Evolutionary conservation across 2,888 invertebrate species (phyloP).

Genomic region (Dryobota labecula): DNA sequence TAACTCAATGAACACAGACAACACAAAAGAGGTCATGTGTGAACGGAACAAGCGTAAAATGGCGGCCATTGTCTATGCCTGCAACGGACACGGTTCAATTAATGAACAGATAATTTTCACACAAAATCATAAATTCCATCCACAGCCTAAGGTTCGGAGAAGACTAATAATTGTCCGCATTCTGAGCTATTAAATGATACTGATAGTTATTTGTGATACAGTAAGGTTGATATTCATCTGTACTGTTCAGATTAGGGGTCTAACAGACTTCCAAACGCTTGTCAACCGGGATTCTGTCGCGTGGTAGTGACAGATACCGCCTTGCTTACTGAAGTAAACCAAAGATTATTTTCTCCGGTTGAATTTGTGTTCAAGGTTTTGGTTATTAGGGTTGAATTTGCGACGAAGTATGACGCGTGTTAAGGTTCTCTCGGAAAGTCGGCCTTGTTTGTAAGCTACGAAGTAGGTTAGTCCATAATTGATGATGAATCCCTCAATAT

Average conservation of each 20-base stretch:
- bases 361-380: conserved; percentile 36
- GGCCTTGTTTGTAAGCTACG: conserved; percentile 5
- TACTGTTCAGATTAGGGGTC: neutral
- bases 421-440: neutral
- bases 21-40: conserved; percentile 34
- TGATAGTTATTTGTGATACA: neutral
- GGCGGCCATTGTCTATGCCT: conserved; percentile 37
- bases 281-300: conserved; percentile 53
- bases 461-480: conserved; percentile 4
- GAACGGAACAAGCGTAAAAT: conserved; percentile 42
- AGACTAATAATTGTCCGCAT: conserved; percentile 11
- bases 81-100: conserved; percentile 48
- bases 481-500: neutral
- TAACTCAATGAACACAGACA: conserved; percentile 41
- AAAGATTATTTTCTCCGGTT: conserved; percentile 32
- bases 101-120: conserved; percentile 47
- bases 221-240: conserved; percentile 34
- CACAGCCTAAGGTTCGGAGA: conserved; percentile 4
- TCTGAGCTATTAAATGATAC: neutral
- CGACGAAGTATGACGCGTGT: neutral
- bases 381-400: conserved; percentile 31
- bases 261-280: conserved; percentile 33
- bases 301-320: conserved; percentile 55
- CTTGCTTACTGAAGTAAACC: conserved; percentile 36
- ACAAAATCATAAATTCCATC: conserved; percentile 45